Percentiles rank a stretch among this genome's conserved stretches.
These are phyloP conservation scores for Amphipoea lucens DNA, from an alignment of 2,888 invertebrate genomes.

Conservation along the genomic window DNA sequence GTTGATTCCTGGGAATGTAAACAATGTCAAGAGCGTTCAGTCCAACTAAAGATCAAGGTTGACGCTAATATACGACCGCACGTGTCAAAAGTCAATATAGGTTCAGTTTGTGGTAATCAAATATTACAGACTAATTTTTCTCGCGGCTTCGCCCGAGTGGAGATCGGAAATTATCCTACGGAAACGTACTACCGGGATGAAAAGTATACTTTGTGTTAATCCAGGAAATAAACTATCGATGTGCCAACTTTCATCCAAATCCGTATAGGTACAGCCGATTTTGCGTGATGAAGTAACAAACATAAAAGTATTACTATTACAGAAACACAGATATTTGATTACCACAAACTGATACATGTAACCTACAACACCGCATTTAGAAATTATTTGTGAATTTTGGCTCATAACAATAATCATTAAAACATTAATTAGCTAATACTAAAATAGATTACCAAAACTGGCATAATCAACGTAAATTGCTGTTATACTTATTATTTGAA, in stretches of 20 bases:
- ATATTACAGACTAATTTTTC: neutral
- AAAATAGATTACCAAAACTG: neutral
- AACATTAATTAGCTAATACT: neutral
- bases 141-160: neutral
- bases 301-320: neutral
- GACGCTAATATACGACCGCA: slow-evolving; percentile 2
- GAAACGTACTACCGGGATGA: too few relatives aligned
- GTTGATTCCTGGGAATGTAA: slow-evolving; percentile 38
- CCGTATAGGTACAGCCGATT: neutral
- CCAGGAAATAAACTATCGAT: neutral
- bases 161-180: neutral
- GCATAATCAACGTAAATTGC: neutral
- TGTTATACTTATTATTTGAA: neutral
- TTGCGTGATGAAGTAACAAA: neutral
- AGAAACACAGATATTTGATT: neutral
- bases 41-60: slow-evolving; percentile 50
- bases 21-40: slow-evolving; percentile 57
- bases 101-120: slow-evolving; percentile 12
- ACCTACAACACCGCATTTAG: neutral
- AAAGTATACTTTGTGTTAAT: neutral
- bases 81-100: slow-evolving; percentile 41
- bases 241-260: neutral
- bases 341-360: neutral
- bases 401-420: neutral
- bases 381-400: neutral